Percentiles rank a stretch among this genome's conserved stretches.
phyloP scores from a whole-genome alignment of 2,888 invertebrate species.

The Drosophila siamana region DNA sequence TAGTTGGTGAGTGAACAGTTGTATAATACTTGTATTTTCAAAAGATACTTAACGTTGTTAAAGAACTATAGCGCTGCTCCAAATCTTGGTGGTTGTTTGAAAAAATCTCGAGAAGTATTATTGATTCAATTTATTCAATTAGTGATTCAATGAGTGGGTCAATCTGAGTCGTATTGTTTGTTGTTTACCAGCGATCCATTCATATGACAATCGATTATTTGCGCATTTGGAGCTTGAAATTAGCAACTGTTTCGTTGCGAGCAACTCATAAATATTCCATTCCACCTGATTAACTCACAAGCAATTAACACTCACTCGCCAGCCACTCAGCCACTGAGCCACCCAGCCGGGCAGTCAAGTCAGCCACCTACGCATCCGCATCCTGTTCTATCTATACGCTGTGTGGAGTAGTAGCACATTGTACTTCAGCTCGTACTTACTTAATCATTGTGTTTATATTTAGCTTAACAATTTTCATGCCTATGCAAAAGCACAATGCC shows the following conservation, averaged over 20 bases:
- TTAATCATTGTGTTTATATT: conserved; percentile 49
- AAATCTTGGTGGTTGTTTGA: no score
- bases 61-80: no score
- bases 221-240: conserved; percentile 11
- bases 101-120: not conserved
- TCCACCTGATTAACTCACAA: conserved; percentile 51
- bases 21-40: no score
- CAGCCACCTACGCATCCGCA: conserved; percentile 50
- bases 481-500: conserved; percentile 62
- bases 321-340: conserved; percentile 8
- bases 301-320: conserved; percentile 63
- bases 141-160: conserved; percentile 15
- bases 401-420: not conserved
- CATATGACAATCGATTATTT: conserved; percentile 33
- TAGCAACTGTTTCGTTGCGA: not conserved
- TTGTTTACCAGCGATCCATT: conserved; percentile 10
- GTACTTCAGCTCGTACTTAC: conserved; percentile 2
- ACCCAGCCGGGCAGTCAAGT: no score
- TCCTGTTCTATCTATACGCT: conserved; percentile 22
- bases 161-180: conserved; percentile 22
- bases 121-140: not conserved
- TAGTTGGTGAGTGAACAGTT: no score
- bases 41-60: not conserved
- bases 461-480: conserved; percentile 67
- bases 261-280: conserved; percentile 70